Evolutionary conservation across 2,888 invertebrate species (phyloP).

Genomic region (Philopedon plagiatum): DNA sequence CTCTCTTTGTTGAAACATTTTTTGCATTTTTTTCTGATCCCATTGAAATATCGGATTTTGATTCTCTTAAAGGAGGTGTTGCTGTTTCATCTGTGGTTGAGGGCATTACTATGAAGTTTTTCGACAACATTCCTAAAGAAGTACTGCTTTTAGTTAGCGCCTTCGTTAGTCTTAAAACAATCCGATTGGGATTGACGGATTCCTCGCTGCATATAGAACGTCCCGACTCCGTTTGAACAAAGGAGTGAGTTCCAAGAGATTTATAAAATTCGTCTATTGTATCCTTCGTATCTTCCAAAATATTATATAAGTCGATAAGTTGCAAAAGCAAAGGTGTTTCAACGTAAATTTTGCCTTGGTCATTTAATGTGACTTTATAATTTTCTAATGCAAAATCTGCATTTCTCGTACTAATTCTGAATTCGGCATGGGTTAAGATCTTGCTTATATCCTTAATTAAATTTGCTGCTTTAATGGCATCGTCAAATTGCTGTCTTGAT

Average conservation of each 20-base stretch:
- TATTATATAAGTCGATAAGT: conserved; percentile 53
- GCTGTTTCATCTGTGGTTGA: conserved; percentile 23
- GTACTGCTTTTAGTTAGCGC: neutral
- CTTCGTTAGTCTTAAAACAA: conserved; percentile 30
- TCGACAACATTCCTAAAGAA: conserved; percentile 32
- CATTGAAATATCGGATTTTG: conserved; percentile 33
- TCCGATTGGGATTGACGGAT: conserved; percentile 26
- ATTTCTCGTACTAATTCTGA: conserved; percentile 12
- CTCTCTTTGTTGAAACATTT: conserved; percentile 25
- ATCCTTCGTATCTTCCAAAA: conserved; percentile 51
- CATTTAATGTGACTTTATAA: conserved; percentile 47
- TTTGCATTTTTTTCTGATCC: neutral
- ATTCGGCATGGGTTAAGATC: conserved; percentile 13
- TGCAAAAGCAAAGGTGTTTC: conserved; percentile 53
- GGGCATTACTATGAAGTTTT: conserved; percentile 48
- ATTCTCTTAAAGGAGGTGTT: conserved; percentile 19
- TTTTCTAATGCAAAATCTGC: conserved; percentile 46
- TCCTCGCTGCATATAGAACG: conserved; percentile 6
- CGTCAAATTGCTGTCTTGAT: conserved; percentile 21
- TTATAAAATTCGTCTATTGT: conserved; percentile 27
- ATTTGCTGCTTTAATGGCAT: conserved; percentile 7
- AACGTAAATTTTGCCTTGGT: conserved; percentile 51
- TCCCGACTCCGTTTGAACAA: conserved; percentile 40
- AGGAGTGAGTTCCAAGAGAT: conserved; percentile 30
- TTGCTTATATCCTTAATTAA: conserved; percentile 20